Evolutionary conservation across 2,888 invertebrate genomes (phyloP).

Genomic region (Lapara coniferarum): DNA sequence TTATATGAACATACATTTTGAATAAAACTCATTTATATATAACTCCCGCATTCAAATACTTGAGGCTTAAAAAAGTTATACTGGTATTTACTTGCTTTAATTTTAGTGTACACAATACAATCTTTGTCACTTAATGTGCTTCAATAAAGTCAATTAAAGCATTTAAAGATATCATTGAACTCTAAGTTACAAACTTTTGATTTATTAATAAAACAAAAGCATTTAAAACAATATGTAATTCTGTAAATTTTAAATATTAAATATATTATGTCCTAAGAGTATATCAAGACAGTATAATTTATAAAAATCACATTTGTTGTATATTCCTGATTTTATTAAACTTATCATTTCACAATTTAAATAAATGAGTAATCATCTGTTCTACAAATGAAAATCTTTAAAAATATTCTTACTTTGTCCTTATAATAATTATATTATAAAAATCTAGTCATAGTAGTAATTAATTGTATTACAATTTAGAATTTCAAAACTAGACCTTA

Average conservation of each 20-base stretch:
- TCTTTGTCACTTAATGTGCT: neutral
- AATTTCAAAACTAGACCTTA: neutral
- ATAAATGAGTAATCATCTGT: neutral
- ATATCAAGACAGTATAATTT: neutral
- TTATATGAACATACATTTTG: neutral
- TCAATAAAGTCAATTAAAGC: neutral
- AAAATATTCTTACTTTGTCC: neutral
- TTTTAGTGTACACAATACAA: neutral
- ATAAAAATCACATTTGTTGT: neutral
- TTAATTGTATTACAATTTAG: neutral
- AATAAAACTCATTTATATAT: neutral
- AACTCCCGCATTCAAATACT: neutral
- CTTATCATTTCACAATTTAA: neutral
- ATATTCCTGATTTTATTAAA: too few relatives aligned
- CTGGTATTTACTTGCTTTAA: neutral
- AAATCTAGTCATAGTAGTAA: slow-evolving; percentile 14
- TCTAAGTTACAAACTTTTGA: neutral
- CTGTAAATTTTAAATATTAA: neutral
- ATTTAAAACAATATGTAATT: slow-evolving; percentile 8
- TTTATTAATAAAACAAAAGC: slow-evolving; percentile 14
- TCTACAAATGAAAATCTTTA: neutral
- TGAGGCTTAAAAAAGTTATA: neutral
- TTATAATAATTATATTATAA: neutral
- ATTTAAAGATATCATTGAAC: slow-evolving; percentile 8
- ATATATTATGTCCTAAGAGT: neutral